phyloP scores from a whole-genome alignment of 2,797 vertebrate genomes.

The Sebastes ruberrimus region DNA sequence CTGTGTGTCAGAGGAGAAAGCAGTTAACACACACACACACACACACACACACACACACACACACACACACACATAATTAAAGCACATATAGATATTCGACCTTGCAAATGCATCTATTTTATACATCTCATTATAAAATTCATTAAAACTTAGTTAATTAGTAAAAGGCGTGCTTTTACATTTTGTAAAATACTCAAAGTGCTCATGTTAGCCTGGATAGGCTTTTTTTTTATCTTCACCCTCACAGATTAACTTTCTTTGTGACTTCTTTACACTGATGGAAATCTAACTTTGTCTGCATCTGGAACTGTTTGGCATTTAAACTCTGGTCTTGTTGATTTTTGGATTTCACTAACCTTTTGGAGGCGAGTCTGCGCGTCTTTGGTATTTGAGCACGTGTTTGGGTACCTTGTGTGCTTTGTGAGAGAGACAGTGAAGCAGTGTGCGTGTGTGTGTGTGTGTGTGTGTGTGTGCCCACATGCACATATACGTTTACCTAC shows the following conservation, averaged over 20 bases:
- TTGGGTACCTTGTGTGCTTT: conserved; percentile 39
- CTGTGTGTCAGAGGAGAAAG: conserved; percentile 62
- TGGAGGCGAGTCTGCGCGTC: conserved; percentile 37
- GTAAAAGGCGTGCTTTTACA: conserved; percentile 53
- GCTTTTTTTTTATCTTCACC: not conserved
- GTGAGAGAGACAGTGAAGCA: not conserved
- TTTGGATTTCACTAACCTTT: conserved; percentile 73
- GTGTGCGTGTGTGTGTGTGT: conserved; percentile 3
- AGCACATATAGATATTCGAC: conserved; percentile 56
- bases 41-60: not conserved
- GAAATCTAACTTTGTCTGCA: conserved; percentile 40
- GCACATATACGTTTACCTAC: conserved; percentile 6
- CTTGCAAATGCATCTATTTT: conserved; percentile 52
- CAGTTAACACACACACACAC: conserved; percentile 25
- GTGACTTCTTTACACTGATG: conserved; percentile 17
- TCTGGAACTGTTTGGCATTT: conserved; percentile 71
- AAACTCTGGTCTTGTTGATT: conserved; percentile 58
- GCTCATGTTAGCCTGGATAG: conserved; percentile 7
- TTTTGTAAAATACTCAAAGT: conserved; percentile 9
- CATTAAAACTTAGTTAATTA: conserved; percentile 81
- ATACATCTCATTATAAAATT: conserved; percentile 79
- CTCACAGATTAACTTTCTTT: conserved; percentile 17
- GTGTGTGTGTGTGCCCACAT: not conserved
- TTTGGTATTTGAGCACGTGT: conserved; percentile 59
- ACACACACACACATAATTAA: conserved; percentile 40